These are phyloP conservation scores for Malurus alboscapulatus DNA, from an alignment of 2,113 vertebrate genomes.

Conservation along the genomic window DNA sequence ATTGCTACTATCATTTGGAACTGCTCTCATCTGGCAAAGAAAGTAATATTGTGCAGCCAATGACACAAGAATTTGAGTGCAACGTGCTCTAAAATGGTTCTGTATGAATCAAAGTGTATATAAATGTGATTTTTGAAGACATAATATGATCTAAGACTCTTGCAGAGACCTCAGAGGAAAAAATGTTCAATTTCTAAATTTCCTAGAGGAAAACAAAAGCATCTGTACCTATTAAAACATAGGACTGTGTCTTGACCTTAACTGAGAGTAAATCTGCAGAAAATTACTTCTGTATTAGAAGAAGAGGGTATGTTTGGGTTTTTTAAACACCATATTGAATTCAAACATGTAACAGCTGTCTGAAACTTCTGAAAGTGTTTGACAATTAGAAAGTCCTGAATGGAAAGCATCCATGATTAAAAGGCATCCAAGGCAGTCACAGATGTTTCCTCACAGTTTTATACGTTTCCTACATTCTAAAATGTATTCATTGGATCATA, in stretches of 20 bases:
- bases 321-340: neutral
- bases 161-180: accelerated
- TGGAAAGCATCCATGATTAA: neutral
- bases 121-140: neutral
- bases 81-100: neutral
- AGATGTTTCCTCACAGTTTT: neutral
- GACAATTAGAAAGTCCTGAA: neutral
- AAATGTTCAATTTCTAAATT: neutral
- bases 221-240: neutral
- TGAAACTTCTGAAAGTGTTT: neutral
- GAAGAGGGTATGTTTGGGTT: accelerated
- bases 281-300: neutral
- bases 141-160: neutral
- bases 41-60: neutral
- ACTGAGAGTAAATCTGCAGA: neutral
- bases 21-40: neutral
- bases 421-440: neutral
- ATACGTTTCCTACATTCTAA: neutral
- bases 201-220: neutral
- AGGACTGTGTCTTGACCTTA: neutral
- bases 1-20: neutral
- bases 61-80: neutral
- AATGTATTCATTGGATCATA: neutral
- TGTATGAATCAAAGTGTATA: neutral
- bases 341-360: neutral